Percentiles rank a stretch among this genome's conserved stretches.
Conservation (phyloP, 2,888 invertebrate species). For the Acleris cristana region DNA sequence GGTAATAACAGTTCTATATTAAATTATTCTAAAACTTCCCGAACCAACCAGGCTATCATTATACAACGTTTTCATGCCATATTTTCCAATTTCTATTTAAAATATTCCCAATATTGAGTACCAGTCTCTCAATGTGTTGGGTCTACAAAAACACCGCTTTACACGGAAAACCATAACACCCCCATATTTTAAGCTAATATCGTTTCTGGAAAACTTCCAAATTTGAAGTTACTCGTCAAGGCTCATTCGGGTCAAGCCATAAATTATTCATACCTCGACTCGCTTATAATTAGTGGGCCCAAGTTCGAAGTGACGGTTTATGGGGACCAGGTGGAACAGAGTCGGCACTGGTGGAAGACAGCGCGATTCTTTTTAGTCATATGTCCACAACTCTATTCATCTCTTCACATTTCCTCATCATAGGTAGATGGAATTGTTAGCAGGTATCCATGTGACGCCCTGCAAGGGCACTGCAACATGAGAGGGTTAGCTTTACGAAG, state of each 20-base stretch:
- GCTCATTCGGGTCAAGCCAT: slow-evolving; percentile 36
- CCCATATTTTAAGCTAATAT: slow-evolving; percentile 30
- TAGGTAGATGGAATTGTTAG: no score
- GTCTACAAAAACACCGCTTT: slow-evolving; percentile 2
- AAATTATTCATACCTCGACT: slow-evolving; percentile 37
- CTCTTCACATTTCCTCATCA: no score
- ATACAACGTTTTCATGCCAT: no score
- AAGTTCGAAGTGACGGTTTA: slow-evolving; percentile 29
- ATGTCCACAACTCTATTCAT: no score
- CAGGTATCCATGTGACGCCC: no score
- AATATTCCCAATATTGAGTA: no score
- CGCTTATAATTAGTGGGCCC: slow-evolving; percentile 35
- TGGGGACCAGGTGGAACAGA: slow-evolving; percentile 1
- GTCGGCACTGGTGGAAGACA: not conserved
- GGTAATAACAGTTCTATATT: no score
- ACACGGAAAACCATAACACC: slow-evolving; percentile 19
- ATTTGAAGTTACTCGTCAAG: slow-evolving; percentile 30
- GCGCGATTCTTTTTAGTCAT: not conserved
- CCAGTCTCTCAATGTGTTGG: not conserved
- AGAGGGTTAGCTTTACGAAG: no score
- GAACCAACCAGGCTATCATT: not conserved
- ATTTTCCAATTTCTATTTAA: no score
- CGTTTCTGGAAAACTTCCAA: slow-evolving; percentile 35
- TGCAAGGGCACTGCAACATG: no score
- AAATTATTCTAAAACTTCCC: not conserved